phyloP scores from a whole-genome alignment of 1,140 invertebrate genomes.

The Aphaenogaster rudis region DNA sequence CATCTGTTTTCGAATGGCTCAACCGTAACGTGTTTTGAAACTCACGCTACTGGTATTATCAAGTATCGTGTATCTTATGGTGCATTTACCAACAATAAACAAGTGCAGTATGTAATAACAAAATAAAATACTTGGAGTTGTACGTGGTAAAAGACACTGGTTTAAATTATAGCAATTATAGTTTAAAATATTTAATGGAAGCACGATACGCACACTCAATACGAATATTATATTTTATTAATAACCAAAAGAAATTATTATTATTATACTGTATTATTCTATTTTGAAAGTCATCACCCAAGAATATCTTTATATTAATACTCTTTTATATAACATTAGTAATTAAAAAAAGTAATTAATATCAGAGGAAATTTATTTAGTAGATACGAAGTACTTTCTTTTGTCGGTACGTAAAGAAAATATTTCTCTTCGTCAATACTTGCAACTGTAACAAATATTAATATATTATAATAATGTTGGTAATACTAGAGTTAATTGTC shows the following conservation, averaged over 20 bases:
- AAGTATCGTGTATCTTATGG: neutral
- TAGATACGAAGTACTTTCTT: neutral
- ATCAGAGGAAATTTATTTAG: neutral
- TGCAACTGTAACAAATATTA: neutral
- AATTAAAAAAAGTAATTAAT: slow-evolving; percentile 11
- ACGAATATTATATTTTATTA: neutral
- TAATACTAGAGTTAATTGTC: slow-evolving; percentile 44
- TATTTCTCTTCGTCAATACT: neutral
- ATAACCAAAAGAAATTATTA: neutral
- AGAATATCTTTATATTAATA: neutral
- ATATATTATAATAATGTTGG: no score
- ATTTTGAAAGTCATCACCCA: neutral
- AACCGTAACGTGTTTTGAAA: slow-evolving; percentile 41
- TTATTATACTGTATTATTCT: neutral
- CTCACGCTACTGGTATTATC: slow-evolving; percentile 19
- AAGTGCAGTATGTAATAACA: neutral
- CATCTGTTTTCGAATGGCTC: slow-evolving; percentile 40
- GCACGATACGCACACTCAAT: neutral
- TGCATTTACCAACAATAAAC: slow-evolving; percentile 1
- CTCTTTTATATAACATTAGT: neutral
- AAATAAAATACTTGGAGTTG: slow-evolving; percentile 5
- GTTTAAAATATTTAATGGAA: neutral
- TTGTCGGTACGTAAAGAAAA: neutral
- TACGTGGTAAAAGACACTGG: neutral
- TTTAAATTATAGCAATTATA: neutral